Percentiles rank a stretch among this genome's conserved stretches.
Conservation (phyloP, 2,797 vertebrate genomes). For the Valencia hispanica region DNA sequence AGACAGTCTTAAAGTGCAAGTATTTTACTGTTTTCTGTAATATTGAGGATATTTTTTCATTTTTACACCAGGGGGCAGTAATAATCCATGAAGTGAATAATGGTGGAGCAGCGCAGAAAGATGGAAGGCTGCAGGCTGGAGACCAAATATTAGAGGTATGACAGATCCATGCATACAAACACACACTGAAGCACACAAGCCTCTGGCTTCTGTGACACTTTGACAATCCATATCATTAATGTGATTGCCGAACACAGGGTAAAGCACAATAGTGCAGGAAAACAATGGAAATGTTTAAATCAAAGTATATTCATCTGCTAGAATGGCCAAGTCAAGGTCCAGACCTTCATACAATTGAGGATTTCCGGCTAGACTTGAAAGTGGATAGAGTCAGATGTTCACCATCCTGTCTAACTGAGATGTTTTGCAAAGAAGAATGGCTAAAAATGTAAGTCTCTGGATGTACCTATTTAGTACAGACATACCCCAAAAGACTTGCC, state of each 20-base stretch:
- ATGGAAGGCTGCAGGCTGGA: constrained; percentile 93
- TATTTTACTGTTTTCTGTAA: constrained; percentile 4
- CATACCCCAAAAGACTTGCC: neutral
- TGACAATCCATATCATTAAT: neutral
- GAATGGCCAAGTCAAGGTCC: neutral
- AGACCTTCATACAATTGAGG: neutral
- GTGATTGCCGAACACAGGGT: neutral
- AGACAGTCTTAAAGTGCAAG: neutral
- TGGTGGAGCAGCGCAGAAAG: constrained; percentile 93
- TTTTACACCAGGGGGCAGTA: constrained; percentile 87
- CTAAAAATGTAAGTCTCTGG: neutral
- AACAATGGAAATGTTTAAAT: no score
- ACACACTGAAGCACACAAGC: neutral
- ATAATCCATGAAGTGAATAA: constrained; percentile 97
- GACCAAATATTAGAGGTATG: constrained; percentile 95
- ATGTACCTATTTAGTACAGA: neutral
- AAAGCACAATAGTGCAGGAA: neutral
- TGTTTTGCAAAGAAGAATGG: neutral
- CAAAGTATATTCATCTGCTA: neutral
- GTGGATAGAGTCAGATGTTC: neutral
- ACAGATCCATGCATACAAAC: neutral
- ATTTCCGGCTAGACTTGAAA: neutral
- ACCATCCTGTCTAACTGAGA: neutral
- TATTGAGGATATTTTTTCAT: constrained; percentile 14
- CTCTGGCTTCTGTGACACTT: neutral